phyloP scores from a whole-genome alignment of 2,113 vertebrate species.

The Rissa tridactyla region DNA sequence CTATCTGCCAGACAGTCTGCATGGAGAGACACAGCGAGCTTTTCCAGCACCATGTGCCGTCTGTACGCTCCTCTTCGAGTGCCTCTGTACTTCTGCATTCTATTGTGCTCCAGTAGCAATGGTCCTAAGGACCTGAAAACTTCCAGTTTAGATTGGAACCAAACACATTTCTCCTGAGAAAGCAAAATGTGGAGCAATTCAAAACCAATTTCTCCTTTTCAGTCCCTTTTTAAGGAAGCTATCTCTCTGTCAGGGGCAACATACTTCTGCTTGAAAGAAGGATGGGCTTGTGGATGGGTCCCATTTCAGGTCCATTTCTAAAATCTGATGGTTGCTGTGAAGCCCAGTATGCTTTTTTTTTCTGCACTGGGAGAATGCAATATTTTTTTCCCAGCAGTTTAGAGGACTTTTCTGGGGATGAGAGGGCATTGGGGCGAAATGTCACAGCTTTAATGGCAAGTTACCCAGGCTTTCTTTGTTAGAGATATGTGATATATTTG shows the following conservation, averaged over 20 bases:
- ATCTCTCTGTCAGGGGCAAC: not conserved
- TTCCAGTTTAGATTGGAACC: not conserved
- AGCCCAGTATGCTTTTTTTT: not conserved
- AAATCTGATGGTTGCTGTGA: not conserved
- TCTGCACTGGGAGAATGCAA: not conserved
- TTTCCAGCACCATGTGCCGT: not conserved
- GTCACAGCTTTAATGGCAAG: not conserved
- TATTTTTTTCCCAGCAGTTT: not conserved
- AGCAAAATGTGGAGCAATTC: not conserved
- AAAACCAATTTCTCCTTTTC: not conserved
- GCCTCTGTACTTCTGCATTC: not conserved
- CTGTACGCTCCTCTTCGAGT: not conserved
- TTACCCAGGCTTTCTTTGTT: conserved; percentile 19
- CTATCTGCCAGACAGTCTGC: not conserved
- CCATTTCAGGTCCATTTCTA: not conserved
- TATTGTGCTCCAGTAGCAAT: not conserved
- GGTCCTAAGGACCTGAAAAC: not conserved
- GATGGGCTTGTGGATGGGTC: not conserved
- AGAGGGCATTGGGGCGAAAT: not conserved
- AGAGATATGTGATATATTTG: conserved; percentile 14
- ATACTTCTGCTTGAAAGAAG: not conserved
- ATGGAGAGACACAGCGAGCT: not conserved
- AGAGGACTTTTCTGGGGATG: not conserved
- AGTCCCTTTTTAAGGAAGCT: not conserved
- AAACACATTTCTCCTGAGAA: not conserved